Percentiles rank a stretch among this genome's conserved stretches.
These are phyloP conservation scores for Agrilus biguttatus DNA, from an alignment of 2,888 invertebrate species.

Conservation along the genomic window DNA sequence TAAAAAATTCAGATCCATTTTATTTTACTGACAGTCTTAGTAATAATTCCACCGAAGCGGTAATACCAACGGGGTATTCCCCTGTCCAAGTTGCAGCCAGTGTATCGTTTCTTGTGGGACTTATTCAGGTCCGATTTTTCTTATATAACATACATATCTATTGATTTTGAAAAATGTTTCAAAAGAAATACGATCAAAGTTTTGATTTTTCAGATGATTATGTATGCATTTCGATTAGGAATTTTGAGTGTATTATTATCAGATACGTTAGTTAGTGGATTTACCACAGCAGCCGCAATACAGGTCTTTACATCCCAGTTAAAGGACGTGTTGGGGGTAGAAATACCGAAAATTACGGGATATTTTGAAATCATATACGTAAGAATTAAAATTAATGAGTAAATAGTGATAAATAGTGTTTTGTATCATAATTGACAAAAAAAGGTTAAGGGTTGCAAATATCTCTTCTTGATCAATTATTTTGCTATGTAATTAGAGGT, in stretches of 20 bases:
- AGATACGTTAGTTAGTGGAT: constrained; percentile 54
- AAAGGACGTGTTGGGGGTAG: constrained; percentile 45
- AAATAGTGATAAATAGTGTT: too few species aligned
- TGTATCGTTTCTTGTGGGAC: constrained; percentile 59
- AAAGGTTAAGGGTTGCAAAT: too few species aligned
- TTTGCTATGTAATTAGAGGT: too few species aligned
- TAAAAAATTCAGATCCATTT: constrained; percentile 23
- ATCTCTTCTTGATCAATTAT: too few species aligned
- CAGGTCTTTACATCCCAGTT: constrained; percentile 56
- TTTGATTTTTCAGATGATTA: constrained; percentile 35
- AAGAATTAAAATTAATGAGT: constrained; percentile 19
- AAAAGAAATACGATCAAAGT: background rate
- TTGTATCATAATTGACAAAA: too few species aligned
- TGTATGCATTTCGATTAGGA: constrained; percentile 48
- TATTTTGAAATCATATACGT: constrained; percentile 45
- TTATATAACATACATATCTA: too few species aligned
- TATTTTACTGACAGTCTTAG: constrained; percentile 12
- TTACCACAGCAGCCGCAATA: constrained; percentile 56
- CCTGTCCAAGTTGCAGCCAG: constrained; percentile 58
- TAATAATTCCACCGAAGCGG: constrained; percentile 9
- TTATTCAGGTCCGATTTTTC: constrained; percentile 49
- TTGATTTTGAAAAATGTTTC: too few species aligned
- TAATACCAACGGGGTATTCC: constrained; percentile 19
- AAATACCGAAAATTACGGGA: constrained; percentile 39
- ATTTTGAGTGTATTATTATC: constrained; percentile 44